A percentile compares a stretch with the other conserved stretches of the same genome.
phyloP scores from a whole-genome alignment of 1,140 invertebrate genomes.

The Trachymyrmex cornetzi region DNA sequence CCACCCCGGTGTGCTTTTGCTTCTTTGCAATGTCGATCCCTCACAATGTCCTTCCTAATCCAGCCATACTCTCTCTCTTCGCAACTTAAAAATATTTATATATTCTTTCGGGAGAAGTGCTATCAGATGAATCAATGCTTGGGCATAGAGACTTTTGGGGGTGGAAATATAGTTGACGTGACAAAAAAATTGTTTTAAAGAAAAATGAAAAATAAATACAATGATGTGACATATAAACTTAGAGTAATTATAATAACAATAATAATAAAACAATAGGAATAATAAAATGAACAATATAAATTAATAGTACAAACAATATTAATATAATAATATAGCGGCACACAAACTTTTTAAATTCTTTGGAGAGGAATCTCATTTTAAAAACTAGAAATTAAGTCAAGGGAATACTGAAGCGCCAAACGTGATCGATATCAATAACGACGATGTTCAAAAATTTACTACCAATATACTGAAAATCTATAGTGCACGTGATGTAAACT shows the following conservation, averaged over 20 bases:
- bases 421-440: no score
- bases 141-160: not conserved
- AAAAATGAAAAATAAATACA: not conserved
- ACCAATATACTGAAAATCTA: no score
- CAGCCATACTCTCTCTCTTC: slow-evolving; percentile 20
- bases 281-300: not conserved
- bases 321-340: no score
- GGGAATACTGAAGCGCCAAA: no score
- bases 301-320: no score
- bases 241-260: not conserved
- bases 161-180: not conserved
- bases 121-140: slow-evolving; percentile 32
- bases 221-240: not conserved
- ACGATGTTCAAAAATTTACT: no score
- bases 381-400: no score
- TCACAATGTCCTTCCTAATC: slow-evolving; percentile 55
- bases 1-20: slow-evolving; percentile 24
- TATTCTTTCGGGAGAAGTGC: slow-evolving; percentile 45
- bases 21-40: slow-evolving; percentile 36
- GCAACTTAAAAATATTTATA: slow-evolving; percentile 59
- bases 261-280: not conserved
- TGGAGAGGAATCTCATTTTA: no score
- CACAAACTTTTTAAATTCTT: no score
- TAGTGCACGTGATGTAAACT: no score
- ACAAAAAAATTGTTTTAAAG: not conserved